Percentiles rank a stretch among this genome's conserved stretches.
Evolutionary conservation across 2,888 invertebrate species (phyloP).

Genomic region (Calameuta pallipes): DNA sequence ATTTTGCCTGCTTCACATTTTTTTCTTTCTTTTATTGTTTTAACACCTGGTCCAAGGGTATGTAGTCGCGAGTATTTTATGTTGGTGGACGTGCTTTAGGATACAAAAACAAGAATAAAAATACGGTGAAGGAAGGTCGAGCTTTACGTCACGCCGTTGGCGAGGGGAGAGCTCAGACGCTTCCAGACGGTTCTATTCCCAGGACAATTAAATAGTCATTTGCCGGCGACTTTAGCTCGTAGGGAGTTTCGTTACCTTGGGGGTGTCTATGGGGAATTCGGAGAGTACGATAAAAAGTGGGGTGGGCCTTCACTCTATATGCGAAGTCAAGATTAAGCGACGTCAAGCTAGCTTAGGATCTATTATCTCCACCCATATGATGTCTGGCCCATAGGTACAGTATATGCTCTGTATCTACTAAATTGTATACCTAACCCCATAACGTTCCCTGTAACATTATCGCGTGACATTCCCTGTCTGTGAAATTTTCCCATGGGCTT

Average conservation of each 20-base stretch:
- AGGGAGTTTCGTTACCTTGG: neutral
- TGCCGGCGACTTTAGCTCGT: neutral
- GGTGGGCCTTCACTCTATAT: neutral
- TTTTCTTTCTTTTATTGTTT: no score
- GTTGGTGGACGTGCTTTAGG: neutral
- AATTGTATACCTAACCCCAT: neutral
- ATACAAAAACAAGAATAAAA: neutral
- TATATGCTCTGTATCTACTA: neutral
- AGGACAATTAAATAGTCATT: neutral
- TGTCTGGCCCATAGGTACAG: neutral
- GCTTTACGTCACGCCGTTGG: neutral
- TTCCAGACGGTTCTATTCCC: neutral
- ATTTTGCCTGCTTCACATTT: no score
- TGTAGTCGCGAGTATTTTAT: neutral
- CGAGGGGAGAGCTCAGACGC: neutral
- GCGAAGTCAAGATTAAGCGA: neutral
- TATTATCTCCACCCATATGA: neutral
- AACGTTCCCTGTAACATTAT: neutral
- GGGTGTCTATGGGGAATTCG: neutral
- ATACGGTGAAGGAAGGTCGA: neutral
- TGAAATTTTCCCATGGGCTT: neutral
- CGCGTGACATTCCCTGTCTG: neutral
- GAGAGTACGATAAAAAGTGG: neutral
- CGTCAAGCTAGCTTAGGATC: neutral
- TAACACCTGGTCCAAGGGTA: no score